Conservation (phyloP, 2,888 invertebrate genomes). For the Nasonia oneida region DNA sequence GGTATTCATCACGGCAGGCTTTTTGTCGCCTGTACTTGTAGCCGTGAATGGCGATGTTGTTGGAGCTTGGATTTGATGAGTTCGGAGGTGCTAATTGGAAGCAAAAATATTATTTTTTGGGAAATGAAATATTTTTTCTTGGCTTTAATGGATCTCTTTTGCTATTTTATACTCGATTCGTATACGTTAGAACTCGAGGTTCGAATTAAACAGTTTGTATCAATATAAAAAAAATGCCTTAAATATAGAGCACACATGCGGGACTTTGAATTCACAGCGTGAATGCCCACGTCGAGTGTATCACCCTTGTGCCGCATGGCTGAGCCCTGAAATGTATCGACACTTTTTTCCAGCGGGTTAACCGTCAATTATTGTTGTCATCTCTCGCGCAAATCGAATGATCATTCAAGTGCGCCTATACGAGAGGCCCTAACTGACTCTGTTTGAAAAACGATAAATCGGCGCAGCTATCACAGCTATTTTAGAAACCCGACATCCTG, state of each 20-base stretch:
- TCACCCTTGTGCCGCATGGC: slow-evolving; percentile 75
- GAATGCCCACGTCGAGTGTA: slow-evolving; percentile 67
- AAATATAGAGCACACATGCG: slow-evolving; percentile 12
- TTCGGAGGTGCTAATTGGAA: slow-evolving; percentile 1
- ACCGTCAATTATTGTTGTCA: slow-evolving; percentile 15
- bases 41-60: not conserved
- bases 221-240: not conserved
- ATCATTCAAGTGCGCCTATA: not conserved
- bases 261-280: not conserved
- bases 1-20: not conserved
- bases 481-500: not conserved
- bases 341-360: slow-evolving; percentile 62
- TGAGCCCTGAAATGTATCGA: slow-evolving; percentile 72
- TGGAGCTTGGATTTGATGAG: not conserved
- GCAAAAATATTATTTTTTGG: not conserved
- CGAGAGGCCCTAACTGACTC: no score
- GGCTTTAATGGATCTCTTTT: not conserved
- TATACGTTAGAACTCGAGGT: no score
- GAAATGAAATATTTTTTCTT: not conserved
- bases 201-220: no score
- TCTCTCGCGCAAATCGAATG: not conserved
- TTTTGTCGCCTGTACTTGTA: not conserved
- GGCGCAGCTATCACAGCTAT: not conserved
- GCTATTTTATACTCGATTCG: not conserved
- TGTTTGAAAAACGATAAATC: not conserved